These are phyloP conservation scores for Pachycephala philippinensis DNA, from an alignment of 2,113 vertebrate species.

Conservation along the genomic window DNA sequence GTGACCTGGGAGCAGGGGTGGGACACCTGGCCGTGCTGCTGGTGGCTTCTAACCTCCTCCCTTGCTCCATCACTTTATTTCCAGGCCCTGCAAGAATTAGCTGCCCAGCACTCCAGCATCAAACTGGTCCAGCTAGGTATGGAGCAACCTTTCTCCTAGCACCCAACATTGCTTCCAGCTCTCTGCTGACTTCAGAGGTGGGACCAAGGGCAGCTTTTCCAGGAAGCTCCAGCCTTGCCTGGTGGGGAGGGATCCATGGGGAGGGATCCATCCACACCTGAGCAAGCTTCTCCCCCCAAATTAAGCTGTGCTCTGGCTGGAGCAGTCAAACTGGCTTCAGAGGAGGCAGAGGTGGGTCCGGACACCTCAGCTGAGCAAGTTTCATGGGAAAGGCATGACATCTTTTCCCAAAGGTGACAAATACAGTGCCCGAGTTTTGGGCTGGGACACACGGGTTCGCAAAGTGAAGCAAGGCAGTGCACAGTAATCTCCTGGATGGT, in stretches of 20 bases:
- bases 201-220: background rate
- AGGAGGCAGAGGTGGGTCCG: background rate
- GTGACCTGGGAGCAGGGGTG: background rate
- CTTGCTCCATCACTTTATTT: background rate
- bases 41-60: background rate
- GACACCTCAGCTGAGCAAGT: background rate
- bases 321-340: background rate
- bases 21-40: rapidly evolving
- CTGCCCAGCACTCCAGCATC: conserved; percentile 19
- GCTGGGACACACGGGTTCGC: background rate
- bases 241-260: background rate
- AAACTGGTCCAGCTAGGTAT: conserved; percentile 49
- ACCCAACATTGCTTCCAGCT: background rate
- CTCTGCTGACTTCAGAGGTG: background rate
- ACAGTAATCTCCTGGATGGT: background rate
- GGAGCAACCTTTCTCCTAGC: background rate
- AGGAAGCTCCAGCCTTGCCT: background rate
- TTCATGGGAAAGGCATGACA: background rate
- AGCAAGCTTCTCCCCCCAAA: background rate
- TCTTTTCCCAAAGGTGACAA: background rate
- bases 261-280: background rate
- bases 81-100: conserved; percentile 29
- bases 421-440: background rate
- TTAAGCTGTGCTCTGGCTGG: background rate
- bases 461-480: background rate